Conservation (phyloP, 2,888 invertebrate genomes). For the Apodemia hepburni region DNA sequence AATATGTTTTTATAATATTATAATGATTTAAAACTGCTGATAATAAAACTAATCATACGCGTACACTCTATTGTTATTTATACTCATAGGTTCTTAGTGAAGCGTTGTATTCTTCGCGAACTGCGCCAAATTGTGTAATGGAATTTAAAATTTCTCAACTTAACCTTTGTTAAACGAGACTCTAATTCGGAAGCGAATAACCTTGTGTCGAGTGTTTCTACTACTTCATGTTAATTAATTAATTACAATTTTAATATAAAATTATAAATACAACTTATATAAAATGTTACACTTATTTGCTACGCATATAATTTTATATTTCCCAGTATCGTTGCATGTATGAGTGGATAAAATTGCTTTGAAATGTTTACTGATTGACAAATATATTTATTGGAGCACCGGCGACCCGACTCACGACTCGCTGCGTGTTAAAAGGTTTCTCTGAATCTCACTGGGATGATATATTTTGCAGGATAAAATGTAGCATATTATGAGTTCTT, state of each 20-base stretch:
- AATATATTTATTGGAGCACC: too few species aligned
- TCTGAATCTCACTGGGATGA: too few species aligned
- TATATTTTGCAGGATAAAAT: too few species aligned
- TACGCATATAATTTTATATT: neutral
- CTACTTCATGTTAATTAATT: neutral
- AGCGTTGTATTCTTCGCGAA: neutral
- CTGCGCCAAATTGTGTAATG: constrained; percentile 8
- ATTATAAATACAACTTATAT: neutral
- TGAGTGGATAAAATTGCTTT: too few species aligned
- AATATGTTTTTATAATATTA: too few species aligned
- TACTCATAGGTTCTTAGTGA: neutral
- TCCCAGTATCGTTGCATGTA: neutral
- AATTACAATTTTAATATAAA: neutral
- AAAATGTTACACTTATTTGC: neutral
- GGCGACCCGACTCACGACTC: too few species aligned
- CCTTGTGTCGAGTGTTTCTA: neutral
- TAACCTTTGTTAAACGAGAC: constrained; percentile 1
- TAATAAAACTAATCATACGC: too few species aligned
- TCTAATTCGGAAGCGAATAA: neutral
- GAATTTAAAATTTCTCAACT: constrained; percentile 7
- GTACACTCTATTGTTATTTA: neutral
- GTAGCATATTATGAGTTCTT: too few species aligned
- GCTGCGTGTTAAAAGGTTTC: too few species aligned
- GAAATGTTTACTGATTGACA: too few species aligned
- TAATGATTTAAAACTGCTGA: too few species aligned